A percentile compares a stretch with the other conserved stretches of the same genome.
These are phyloP conservation scores for Pagetopsis macropterus DNA, from an alignment of 2,797 vertebrate genomes.

Conservation along the genomic window DNA sequence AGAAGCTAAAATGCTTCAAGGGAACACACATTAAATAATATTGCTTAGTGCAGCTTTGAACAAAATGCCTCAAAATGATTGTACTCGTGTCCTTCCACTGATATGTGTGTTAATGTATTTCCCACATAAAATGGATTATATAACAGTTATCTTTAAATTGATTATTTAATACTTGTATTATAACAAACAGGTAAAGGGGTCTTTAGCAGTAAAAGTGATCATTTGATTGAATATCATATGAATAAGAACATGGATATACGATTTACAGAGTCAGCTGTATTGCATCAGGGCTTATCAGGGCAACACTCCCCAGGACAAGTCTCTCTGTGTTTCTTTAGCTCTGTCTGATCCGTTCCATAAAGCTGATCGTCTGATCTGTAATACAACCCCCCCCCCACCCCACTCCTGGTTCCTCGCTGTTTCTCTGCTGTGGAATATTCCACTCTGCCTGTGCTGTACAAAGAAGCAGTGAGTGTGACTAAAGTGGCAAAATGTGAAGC, in stretches of 20 bases:
- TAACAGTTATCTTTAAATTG: too few relatives aligned
- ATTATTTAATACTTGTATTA: too few relatives aligned
- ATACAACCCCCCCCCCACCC: neutral
- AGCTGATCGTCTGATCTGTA: slow-evolving; percentile 3
- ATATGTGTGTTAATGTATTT: too few relatives aligned
- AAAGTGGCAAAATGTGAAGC: slow-evolving; percentile 40
- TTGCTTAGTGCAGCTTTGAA: too few relatives aligned
- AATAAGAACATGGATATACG: neutral
- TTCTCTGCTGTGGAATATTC: slow-evolving; percentile 55
- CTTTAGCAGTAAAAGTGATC: too few relatives aligned
- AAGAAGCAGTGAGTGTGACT: slow-evolving; percentile 57
- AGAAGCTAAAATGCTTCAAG: neutral
- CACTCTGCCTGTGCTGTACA: slow-evolving; percentile 29
- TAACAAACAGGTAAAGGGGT: too few relatives aligned
- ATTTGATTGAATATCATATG: neutral
- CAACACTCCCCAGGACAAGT: neutral
- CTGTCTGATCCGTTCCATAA: neutral
- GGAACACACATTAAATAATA: too few relatives aligned
- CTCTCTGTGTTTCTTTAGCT: neutral
- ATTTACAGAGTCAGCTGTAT: neutral
- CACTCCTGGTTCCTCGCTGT: slow-evolving; percentile 4
- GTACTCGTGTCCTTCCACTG: too few relatives aligned
- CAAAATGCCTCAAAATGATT: too few relatives aligned
- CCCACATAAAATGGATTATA: too few relatives aligned
- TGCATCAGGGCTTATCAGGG: neutral